Base-by-base conservation (phyloP, 2,113 vertebrate genomes). In the Neolamprologus tretocephalus region DNA sequence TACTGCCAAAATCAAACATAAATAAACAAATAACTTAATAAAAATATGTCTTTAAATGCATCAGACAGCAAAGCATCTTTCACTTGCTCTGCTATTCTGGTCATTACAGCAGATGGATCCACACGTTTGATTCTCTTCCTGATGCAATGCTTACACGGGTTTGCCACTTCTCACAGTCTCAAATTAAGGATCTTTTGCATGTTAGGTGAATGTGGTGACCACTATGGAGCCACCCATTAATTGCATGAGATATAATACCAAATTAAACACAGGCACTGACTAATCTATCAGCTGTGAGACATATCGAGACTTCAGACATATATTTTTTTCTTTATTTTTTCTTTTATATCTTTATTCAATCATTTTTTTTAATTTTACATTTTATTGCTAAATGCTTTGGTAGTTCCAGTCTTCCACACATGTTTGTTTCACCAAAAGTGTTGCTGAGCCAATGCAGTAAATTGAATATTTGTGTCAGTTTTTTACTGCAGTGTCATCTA, bases 21-120 rank as follows among this genome's bases (percentile, higher is more conserved):
- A 49, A 49, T 75, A 75, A 12, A 12, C 10, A 19, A 47, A 19
- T 12, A 19, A 19, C 16, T 19, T 19, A 49, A 31, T 31, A 31
- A 75, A 75, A 75, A 73, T 28, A 49, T 31, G 42, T 17, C 23
- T 19, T 49, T 49, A 49, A 75, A 75, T 75, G 23, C 42, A 75
- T 75, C 71, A 28, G 14, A 47, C 21, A 28, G 40, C 40, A 73
- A 73, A 47, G 68, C 8, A 7, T 26, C 1, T 17, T 73, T 73
- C 37, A 26, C 13, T 0, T 26, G 68, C 40, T 45, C 1, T 4
- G 0, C 40, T 11, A 73, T 73, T 73, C 37, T 26, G 0, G 37
- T 73, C 8, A 26, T 14, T 2, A 73, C 21, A 45, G 37, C 37
- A 42, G 37, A 23, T 73, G 21, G 3, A 73, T 26, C 21, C 13